Evolutionary conservation across 2,888 invertebrate species (phyloP).

Genomic region (Sinentomon sp.): DNA sequence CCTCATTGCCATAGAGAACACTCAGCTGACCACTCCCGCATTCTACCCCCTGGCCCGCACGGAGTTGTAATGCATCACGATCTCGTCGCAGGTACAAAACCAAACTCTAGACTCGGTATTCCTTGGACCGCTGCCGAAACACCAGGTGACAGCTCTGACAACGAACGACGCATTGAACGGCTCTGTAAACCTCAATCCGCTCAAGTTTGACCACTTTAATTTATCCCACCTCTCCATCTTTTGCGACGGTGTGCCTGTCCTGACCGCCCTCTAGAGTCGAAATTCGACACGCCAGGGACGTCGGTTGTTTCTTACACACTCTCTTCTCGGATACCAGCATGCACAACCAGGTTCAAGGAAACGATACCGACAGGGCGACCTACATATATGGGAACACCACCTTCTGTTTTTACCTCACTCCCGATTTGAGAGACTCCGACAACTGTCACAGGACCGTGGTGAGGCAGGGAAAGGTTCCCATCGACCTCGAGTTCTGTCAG

Average conservation of each 20-base stretch:
- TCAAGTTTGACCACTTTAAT: neutral
- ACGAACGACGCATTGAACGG: neutral
- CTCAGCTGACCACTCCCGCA: too few species aligned
- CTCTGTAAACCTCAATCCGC: neutral
- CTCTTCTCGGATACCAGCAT: neutral
- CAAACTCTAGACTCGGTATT: too few species aligned
- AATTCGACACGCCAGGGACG: neutral
- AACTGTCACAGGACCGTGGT: too few species aligned
- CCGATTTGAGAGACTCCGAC: too few species aligned
- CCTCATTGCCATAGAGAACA: too few species aligned
- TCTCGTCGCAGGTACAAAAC: too few species aligned
- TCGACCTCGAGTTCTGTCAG: too few species aligned
- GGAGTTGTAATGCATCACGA: too few species aligned
- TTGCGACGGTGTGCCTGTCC: neutral
- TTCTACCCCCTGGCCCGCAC: too few species aligned
- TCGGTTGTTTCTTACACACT: neutral
- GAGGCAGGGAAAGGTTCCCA: too few species aligned
- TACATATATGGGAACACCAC: neutral
- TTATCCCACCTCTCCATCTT: neutral
- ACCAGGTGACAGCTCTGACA: too few species aligned
- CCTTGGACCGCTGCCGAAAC: too few species aligned
- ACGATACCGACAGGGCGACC: neutral
- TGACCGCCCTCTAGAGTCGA: neutral
- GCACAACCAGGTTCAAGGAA: neutral
- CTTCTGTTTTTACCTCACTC: neutral